Base-by-base conservation (phyloP, 1,140 invertebrate genomes). In the Saxidomus purpurata region DNA sequence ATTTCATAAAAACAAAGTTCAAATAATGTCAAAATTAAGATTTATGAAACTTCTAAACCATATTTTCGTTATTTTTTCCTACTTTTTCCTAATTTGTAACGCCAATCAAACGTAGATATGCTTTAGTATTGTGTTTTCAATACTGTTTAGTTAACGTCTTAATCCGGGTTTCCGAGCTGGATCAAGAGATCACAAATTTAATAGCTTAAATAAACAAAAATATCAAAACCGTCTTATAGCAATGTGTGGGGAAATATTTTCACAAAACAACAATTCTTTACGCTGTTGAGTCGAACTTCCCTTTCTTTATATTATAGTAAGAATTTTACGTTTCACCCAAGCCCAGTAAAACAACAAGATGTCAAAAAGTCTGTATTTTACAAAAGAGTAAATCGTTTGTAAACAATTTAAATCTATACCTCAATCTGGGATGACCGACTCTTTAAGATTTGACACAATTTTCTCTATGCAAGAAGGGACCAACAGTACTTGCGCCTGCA, bases 201-300 rank as follows among this genome's bases (percentile, higher is more conserved):
- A 79, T 79, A 79, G 11, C 47, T 79, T 55, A 79, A 79, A 52
- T 49, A 79, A 79, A 79, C 76, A 79, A 79, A 79, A 52, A 55
- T 79, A 79, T 52, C 47, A 19, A 71, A 71, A 38, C 67, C 67
- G 67, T 15, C 17, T 71, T 71, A 71, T 49, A 28, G 22, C 71
- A 17, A 0, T 43, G 38, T 22, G 17, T 43, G 40, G 47, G 28
- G 47, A 36, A 79, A 28, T 28, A 28, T 77, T 77, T 52, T 52
- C 43, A 49, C 74, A 77, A 77, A 34, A 55, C 76, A 79, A 55
- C 49, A 55, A 38, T 79, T 36, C 19, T 34, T 49, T 9, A 28
- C 49, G 28, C 31, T 34, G 22, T 79, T 52, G 76, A 79, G 76
- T 79, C 49, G 31, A 40, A 34, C 76, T 79, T 79, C 76, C 49